Base-by-base conservation (phyloP, 2,888 invertebrate species). In the Yponomeuta sedellus region DNA sequence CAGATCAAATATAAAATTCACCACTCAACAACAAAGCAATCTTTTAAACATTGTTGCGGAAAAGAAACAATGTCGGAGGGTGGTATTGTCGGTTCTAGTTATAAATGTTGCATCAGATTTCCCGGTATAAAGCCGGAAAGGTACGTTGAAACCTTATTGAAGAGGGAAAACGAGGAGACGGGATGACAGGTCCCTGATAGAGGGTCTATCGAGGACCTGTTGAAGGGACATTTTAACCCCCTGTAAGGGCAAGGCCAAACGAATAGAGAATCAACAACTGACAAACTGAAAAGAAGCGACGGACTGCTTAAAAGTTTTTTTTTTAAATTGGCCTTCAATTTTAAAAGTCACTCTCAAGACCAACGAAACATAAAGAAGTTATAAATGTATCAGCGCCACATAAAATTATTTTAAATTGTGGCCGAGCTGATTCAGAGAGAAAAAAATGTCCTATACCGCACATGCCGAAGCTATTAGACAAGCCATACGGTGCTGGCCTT, bases 401-500 rank as follows among this genome's bases (percentile, higher is more conserved):
- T 39, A 62, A 62, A 62, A 62, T 62, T 39, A n/a, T 62, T 28
- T 39, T 59, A 59, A 25, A 59, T 59, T 25, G 59, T 52, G 16
- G 44, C 44, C 44, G 44, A 52, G 44, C 44, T 52, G 44, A 52
- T 16, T 39, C 28, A 39, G 62, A 62, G 39, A n/a, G 16, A 28
- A 61, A 62, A 19, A 62, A 62, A 64, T 25, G 28, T 25, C 61
- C 39, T n/a, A n/a, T 44, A 52, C 64, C 64, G 64, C 64, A 74
- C 73, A 73, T 72, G 74, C 70, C 68, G 4, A 34, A 64, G 56
- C 58, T 12, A 64, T 28, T 34, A 34, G 64, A 28, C 58, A 34
- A 57, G n/a, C 10, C 10, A 57, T 52, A 40, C 10, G 64, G n/a
- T 69, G 69, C 70, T 76, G 77, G 76, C 84, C 83, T 83, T 83